A percentile compares a stretch with the other conserved stretches of the same genome.
phyloP scores from a whole-genome alignment of 2,797 vertebrate genomes.

The Onychomys arenicola region DNA sequence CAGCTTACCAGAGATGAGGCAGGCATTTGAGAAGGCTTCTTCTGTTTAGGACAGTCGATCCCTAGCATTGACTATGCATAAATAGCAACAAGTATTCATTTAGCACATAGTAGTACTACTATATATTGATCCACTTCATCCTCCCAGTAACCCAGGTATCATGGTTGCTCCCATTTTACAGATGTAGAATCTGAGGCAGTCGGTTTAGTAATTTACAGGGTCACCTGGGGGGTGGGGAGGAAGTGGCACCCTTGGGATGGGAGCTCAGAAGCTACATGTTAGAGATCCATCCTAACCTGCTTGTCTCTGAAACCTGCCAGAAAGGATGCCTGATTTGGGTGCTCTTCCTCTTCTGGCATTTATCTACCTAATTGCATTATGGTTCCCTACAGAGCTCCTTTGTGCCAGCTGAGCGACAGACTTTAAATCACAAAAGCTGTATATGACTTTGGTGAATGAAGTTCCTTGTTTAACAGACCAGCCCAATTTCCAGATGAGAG shows the following conservation, averaged over 20 bases:
- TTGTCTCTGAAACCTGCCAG: neutral
- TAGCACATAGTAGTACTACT: neutral
- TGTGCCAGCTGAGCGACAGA: slow-evolving; percentile 51
- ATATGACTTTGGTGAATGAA: slow-evolving; percentile 56
- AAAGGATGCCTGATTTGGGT: neutral
- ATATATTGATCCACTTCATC: neutral
- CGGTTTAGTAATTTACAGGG: neutral
- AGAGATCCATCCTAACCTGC: neutral
- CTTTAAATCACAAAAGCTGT: slow-evolving; percentile 58
- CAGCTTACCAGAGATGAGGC: neutral
- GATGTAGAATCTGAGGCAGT: neutral
- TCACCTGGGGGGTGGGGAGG: too few relatives aligned
- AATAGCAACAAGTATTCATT: neutral
- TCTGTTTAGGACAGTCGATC: neutral
- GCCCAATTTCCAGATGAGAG: slow-evolving; percentile 59
- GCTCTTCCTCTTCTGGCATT: neutral
- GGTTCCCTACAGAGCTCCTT: slow-evolving; percentile 66
- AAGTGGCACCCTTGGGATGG: neutral
- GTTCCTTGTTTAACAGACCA: slow-evolving; percentile 58
- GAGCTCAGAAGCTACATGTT: neutral
- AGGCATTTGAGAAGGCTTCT: neutral
- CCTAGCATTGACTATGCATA: neutral
- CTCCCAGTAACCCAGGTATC: neutral
- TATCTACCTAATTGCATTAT: slow-evolving; percentile 56
- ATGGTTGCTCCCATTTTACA: slow-evolving; percentile 8